phyloP scores from a whole-genome alignment of 2,113 vertebrate species.

The Phyllostomus discolor region DNA sequence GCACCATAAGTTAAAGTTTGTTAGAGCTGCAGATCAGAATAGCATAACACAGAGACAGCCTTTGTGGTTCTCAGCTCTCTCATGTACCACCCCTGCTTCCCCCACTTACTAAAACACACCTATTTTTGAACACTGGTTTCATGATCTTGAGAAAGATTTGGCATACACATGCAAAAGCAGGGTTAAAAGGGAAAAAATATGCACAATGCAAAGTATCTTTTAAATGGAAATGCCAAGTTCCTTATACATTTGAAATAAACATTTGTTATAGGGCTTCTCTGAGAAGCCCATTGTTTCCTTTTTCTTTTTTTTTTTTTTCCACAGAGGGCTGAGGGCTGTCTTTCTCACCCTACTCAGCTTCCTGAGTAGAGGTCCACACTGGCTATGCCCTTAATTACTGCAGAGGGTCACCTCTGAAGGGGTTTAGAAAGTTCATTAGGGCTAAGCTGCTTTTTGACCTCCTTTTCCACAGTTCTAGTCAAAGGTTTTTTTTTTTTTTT shows the following conservation, averaged over 20 bases:
- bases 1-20: background rate
- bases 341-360: slow-evolving; percentile 30
- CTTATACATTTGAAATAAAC: background rate
- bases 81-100: rapidly evolving
- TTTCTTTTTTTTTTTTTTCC: background rate
- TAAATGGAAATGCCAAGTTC: background rate
- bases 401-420: background rate
- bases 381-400: background rate
- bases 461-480: background rate
- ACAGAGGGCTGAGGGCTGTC: background rate
- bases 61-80: background rate
- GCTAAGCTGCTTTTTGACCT: background rate
- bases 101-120: background rate
- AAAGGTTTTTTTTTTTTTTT: background rate
- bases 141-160: background rate
- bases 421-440: background rate
- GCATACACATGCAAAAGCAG: background rate
- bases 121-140: background rate
- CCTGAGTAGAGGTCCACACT: slow-evolving; percentile 22
- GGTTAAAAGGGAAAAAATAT: background rate
- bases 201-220: background rate
- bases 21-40: background rate
- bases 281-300: slow-evolving; percentile 28
- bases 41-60: background rate
- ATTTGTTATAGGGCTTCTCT: background rate